Conservation (phyloP, 2,888 invertebrate genomes). For the Tryphoninae sp. region DNA sequence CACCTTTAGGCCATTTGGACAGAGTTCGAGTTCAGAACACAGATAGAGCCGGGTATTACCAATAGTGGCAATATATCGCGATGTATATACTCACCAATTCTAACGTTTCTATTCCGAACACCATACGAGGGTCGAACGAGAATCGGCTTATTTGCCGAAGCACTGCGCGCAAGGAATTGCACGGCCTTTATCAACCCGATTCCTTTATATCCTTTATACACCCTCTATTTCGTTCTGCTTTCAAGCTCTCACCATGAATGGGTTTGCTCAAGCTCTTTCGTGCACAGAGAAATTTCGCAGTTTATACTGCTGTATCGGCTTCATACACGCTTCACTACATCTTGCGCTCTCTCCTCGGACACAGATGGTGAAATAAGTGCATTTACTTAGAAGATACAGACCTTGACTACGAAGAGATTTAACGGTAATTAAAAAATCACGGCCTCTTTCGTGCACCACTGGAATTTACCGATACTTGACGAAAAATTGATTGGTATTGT, state of each 20-base stretch:
- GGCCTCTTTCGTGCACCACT: too few relatives aligned
- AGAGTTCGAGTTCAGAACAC: conserved; percentile 20
- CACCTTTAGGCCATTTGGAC: conserved; percentile 50
- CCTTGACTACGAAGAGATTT: too few relatives aligned
- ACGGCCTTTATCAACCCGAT: conserved; percentile 43
- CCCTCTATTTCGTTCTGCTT: conserved; percentile 25
- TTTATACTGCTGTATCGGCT: conserved; percentile 32
- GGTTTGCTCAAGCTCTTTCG: conserved; percentile 37
- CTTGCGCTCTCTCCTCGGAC: background rate
- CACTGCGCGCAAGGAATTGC: conserved; percentile 47
- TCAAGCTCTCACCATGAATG: conserved; percentile 34
- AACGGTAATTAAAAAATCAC: too few relatives aligned
- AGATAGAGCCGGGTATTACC: conserved; percentile 13
- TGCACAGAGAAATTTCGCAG: conserved; percentile 33
- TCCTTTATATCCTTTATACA: conserved; percentile 38
- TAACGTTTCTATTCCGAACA: conserved; percentile 47
- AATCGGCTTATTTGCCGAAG: conserved; percentile 51
- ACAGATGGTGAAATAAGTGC: too few relatives aligned
- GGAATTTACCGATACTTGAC: too few relatives aligned
- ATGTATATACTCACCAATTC: conserved; percentile 36
- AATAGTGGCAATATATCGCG: conserved; percentile 10
- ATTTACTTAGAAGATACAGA: too few relatives aligned
- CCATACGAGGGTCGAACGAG: conserved; percentile 39
- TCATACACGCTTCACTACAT: background rate
- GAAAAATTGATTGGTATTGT: too few relatives aligned